A percentile compares a stretch with the other conserved stretches of the same genome.
These are phyloP conservation scores for Euzophera pinguis DNA, from an alignment of 2,888 invertebrate species.

Conservation along the genomic window DNA sequence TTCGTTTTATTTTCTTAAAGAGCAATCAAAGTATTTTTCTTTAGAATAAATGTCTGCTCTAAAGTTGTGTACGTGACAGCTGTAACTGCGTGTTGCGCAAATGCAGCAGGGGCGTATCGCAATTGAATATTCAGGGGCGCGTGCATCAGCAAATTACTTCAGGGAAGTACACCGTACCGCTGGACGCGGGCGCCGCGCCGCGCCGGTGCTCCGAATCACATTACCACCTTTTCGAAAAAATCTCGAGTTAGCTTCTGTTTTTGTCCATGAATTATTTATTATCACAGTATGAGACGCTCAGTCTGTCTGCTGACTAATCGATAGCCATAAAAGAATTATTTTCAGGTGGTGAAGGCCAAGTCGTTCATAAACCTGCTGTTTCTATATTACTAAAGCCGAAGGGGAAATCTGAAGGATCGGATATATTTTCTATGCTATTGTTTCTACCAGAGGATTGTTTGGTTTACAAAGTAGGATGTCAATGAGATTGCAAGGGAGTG, in stretches of 20 bases:
- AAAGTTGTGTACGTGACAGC: conserved; percentile 22
- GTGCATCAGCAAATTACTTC: conserved; percentile 45
- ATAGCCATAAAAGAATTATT: conserved; percentile 52
- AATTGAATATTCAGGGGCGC: conserved; percentile 47
- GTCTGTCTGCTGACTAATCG: conserved; percentile 45
- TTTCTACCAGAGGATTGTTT: conserved; percentile 14
- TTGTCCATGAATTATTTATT: conserved; percentile 53
- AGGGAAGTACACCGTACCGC: conserved; percentile 29
- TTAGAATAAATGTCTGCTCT: conserved; percentile 25
- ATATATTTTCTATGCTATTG: conserved; percentile 16
- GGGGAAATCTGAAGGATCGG: conserved; percentile 28
- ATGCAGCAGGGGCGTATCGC: conserved; percentile 24
- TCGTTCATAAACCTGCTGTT: conserved; percentile 31
- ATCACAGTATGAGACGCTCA: conserved; percentile 41
- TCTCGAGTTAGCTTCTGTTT: conserved; percentile 22
- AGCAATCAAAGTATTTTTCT: conserved; percentile 17
- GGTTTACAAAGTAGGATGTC: conserved; percentile 6
- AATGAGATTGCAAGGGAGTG: background rate
- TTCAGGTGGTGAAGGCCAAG: conserved; percentile 41
- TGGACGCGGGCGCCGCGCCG: conserved; percentile 28
- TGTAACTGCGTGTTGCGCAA: conserved; percentile 35
- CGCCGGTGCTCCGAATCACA: conserved; percentile 42
- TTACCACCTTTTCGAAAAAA: conserved; percentile 54
- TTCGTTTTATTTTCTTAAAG: background rate
- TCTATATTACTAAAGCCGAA: conserved; percentile 35